phyloP scores from a whole-genome alignment of 2,888 invertebrate species.

The Gerris lacustris region DNA sequence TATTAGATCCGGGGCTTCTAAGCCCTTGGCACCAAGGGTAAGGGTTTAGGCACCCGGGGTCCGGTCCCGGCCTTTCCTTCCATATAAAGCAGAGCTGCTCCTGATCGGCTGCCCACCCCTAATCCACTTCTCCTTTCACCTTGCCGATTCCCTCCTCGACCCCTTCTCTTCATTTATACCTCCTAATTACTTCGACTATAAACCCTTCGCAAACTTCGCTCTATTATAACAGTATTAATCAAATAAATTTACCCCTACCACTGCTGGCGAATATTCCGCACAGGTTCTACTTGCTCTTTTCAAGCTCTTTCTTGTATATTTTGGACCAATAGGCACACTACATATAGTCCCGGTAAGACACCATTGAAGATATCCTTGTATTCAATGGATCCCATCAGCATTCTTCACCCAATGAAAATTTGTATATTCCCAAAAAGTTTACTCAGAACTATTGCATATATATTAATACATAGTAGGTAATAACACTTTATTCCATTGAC shows the following conservation, averaged over 20 bases:
- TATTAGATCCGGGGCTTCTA: constrained; percentile 24
- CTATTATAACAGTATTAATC: constrained; percentile 1
- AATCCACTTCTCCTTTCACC: constrained; percentile 20
- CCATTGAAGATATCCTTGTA: too few relatives aligned
- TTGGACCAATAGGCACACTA: too few relatives aligned
- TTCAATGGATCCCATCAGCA: too few relatives aligned
- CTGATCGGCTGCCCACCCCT: not conserved
- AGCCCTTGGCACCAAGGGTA: not conserved
- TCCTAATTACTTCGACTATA: constrained; percentile 7
- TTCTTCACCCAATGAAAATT: too few relatives aligned
- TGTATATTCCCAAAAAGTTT: too few relatives aligned
- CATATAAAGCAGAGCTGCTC: not conserved
- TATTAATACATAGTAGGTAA: too few relatives aligned
- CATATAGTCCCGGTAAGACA: too few relatives aligned
- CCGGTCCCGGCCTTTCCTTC: not conserved
- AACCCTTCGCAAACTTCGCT: not conserved
- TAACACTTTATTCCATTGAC: too few relatives aligned
- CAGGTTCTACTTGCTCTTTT: too few relatives aligned
- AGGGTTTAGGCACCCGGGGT: constrained; percentile 20
- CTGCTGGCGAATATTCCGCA: too few relatives aligned
- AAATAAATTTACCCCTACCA: not conserved
- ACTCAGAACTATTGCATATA: too few relatives aligned
- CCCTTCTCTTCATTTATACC: constrained; percentile 11
- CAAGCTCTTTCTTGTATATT: too few relatives aligned
- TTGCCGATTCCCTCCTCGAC: constrained; percentile 12